Conservation (phyloP, 2,113 vertebrate species). For the Apeltes quadracus region DNA sequence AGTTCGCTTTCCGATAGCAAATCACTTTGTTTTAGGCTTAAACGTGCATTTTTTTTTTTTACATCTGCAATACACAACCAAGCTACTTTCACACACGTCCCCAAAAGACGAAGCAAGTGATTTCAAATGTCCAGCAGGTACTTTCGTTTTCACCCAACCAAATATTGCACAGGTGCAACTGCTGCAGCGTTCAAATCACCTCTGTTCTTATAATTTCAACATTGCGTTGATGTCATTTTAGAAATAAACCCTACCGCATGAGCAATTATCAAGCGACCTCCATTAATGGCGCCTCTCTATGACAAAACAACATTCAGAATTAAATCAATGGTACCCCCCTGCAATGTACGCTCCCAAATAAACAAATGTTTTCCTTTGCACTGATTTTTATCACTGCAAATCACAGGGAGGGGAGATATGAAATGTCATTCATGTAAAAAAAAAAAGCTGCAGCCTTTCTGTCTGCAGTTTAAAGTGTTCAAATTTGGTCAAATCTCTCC, state of each 20-base stretch:
- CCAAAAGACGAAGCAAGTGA: slow-evolving; percentile 45
- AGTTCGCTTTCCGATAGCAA: slow-evolving; percentile 64
- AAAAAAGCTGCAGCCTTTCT: slow-evolving; percentile 39
- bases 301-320: slow-evolving; percentile 61
- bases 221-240: slow-evolving; percentile 19
- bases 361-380: slow-evolving; percentile 18
- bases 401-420: slow-evolving; percentile 21
- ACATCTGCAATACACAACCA: slow-evolving; percentile 55
- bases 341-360: slow-evolving; percentile 18
- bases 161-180: slow-evolving; percentile 58
- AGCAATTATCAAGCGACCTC: slow-evolving; percentile 63
- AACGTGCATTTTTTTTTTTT: slow-evolving; percentile 65
- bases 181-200: slow-evolving; percentile 53
- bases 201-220: slow-evolving; percentile 32
- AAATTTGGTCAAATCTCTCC: slow-evolving; percentile 57
- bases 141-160: slow-evolving; percentile 50
- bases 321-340: slow-evolving; percentile 41
- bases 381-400: slow-evolving; percentile 46
- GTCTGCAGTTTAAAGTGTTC: slow-evolving; percentile 45
- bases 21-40: slow-evolving; percentile 75
- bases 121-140: slow-evolving; percentile 45
- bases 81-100: slow-evolving; percentile 49
- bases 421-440: slow-evolving; percentile 21
- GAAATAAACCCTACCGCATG: slow-evolving; percentile 52
- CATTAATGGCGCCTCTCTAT: slow-evolving; percentile 51